Conservation (phyloP, 2,797 vertebrate species). For the Myotis planiceps region DNA sequence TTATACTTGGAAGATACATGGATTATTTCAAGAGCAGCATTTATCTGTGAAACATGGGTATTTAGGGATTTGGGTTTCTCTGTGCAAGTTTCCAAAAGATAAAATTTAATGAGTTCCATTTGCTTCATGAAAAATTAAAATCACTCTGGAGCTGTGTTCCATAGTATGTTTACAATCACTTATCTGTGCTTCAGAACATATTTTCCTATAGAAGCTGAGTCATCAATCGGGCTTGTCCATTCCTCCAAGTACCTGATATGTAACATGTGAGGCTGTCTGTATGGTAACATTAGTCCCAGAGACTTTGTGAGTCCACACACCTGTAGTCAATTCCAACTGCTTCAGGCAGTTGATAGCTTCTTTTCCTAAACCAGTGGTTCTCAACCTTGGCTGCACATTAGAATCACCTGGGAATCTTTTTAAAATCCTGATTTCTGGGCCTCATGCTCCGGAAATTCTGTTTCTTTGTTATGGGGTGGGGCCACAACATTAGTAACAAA, state of each 20-base stretch:
- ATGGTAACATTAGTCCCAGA: background rate
- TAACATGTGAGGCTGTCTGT: background rate
- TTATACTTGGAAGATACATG: background rate
- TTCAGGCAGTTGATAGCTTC: background rate
- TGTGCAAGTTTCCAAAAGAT: background rate
- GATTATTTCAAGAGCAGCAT: background rate
- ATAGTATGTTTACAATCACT: background rate
- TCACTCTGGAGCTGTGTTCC: background rate
- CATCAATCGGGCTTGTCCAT: background rate
- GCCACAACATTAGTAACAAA: too few relatives aligned
- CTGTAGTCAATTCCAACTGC: background rate
- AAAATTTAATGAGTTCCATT: background rate
- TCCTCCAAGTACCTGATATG: background rate
- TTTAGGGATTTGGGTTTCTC: background rate
- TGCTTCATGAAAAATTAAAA: conserved; percentile 19
- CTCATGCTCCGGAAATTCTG: too few relatives aligned
- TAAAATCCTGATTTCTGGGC: too few relatives aligned
- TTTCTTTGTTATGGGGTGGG: too few relatives aligned
- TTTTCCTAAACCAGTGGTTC: background rate
- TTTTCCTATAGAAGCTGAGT: background rate
- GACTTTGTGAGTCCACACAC: background rate
- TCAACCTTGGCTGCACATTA: too few relatives aligned
- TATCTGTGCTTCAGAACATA: background rate
- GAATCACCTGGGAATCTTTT: too few relatives aligned
- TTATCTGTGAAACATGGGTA: background rate